Evolutionary conservation across 2,113 vertebrate species (phyloP).

Genomic region (Nothobranchius furzeri): DNA sequence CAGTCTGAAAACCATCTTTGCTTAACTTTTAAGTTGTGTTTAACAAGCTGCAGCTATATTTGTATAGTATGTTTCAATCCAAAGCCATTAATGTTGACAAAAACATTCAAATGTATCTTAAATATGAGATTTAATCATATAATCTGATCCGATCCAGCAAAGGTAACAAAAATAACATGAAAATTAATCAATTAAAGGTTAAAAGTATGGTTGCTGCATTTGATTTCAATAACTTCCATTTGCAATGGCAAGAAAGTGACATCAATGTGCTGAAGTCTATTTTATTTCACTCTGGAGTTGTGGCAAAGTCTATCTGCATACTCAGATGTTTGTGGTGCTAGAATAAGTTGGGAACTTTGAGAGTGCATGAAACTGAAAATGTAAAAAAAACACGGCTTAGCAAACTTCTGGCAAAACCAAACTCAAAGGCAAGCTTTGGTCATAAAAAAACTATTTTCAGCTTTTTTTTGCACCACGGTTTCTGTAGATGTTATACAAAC

Average conservation of each 20-base stretch:
- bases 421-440: background rate
- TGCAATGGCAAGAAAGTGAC: background rate
- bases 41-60: background rate
- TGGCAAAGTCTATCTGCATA: background rate
- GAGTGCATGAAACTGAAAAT: background rate
- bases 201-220: background rate
- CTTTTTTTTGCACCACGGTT: background rate
- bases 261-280: too few relatives aligned
- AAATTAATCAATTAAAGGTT: background rate
- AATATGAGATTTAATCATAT: background rate
- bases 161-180: background rate
- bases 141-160: background rate
- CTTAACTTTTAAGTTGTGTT: slow-evolving; percentile 1
- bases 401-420: slow-evolving; percentile 3
- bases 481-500: background rate
- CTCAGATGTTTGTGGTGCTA: background rate
- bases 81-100: background rate
- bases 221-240: background rate
- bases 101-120: background rate
- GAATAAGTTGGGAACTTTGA: background rate
- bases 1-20: background rate
- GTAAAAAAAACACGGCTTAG: background rate
- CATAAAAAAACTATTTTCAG: slow-evolving; percentile 6
- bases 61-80: background rate
- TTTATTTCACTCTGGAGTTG: background rate